Evolutionary conservation across 2,113 vertebrate genomes (phyloP).

Genomic region (Athene cunicularia): DNA sequence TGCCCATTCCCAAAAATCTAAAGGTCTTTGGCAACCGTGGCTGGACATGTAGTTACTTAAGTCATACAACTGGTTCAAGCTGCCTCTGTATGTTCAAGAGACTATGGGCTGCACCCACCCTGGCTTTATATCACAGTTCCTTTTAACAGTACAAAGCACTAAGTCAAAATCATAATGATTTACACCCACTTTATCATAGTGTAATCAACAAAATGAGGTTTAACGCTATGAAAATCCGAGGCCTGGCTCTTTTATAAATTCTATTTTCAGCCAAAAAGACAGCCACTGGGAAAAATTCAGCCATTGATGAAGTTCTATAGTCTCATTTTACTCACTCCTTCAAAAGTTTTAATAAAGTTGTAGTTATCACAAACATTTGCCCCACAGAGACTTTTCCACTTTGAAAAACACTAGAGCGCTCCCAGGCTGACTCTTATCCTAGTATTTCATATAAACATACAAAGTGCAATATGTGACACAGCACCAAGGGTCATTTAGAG

Average conservation of each 20-base stretch:
- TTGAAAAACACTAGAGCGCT: constrained; percentile 26
- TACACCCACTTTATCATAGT: background rate
- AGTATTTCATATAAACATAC: constrained; percentile 38
- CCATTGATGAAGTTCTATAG: constrained; percentile 1
- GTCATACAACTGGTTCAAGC: background rate
- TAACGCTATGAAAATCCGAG: background rate
- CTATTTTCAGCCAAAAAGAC: background rate
- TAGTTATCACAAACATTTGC: constrained; percentile 49
- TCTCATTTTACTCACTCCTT: constrained; percentile 6
- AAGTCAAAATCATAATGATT: background rate
- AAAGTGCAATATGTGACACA: constrained; percentile 52
- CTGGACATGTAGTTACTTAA: background rate
- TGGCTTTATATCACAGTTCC: background rate
- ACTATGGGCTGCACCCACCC: rapidly evolving
- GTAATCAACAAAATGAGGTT: background rate
- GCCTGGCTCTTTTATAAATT: background rate
- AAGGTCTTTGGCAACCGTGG: background rate
- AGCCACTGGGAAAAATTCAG: background rate
- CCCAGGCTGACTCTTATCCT: constrained; percentile 39
- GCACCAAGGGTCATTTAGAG: constrained; percentile 17
- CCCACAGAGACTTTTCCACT: constrained; percentile 8
- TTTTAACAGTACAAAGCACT: background rate
- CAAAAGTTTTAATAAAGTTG: constrained; percentile 45
- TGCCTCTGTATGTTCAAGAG: background rate
- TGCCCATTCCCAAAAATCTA: background rate